Evolutionary conservation across 2,797 vertebrate genomes (phyloP), one percentile per base, ranked within the genome.

Genomic region (Tympanoctomys barrerae): DNA sequence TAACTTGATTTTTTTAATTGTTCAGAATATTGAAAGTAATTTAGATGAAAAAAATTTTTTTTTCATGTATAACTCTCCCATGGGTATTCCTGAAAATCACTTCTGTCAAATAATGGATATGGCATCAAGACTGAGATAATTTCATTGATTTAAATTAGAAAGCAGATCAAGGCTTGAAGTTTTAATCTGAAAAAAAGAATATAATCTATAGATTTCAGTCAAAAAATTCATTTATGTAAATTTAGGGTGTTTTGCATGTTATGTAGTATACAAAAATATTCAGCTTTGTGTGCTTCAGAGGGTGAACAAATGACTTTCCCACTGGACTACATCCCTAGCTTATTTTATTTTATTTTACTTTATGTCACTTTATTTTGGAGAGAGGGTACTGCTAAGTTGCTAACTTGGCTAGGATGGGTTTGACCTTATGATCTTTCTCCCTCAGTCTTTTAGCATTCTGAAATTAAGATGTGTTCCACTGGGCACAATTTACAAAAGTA

Each of bases 21-120:
- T 83, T 54, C 46, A 77, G 39, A 86, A 93, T 46, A 22, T 81
- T 66, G 81, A 95, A 89, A 89, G 10, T 61, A 92, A 46, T 70
- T 87, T 77, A 73, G 90, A 33, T n/a, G 13, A 6, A 88, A n/a
- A n/a, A n/a, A n/a, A n/a, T n/a, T 93, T 95, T 95, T 18, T 73
- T 87, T 85, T 88, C 33, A n/a, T 24, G n/a, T 52, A 3, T 68
- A 86, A 80, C 19, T 77, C 13, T 86, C 28, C 28, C n/a, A 59
- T 0, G 10, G 0, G 2, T 66, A 39, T 81, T 94, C 83, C 21
- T 89, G 59, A 79, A 90, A 77, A 39, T 70, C n/a, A 71, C 19
- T 57, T 61, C 46, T 36, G 1, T 75, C 62, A 78, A 24, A 10
- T 78, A 89, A 71, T 73, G 3, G 21, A 14, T n/a, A 59, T 39